Conservation (phyloP, 2,113 vertebrate genomes). For the Clupea harengus region DNA sequence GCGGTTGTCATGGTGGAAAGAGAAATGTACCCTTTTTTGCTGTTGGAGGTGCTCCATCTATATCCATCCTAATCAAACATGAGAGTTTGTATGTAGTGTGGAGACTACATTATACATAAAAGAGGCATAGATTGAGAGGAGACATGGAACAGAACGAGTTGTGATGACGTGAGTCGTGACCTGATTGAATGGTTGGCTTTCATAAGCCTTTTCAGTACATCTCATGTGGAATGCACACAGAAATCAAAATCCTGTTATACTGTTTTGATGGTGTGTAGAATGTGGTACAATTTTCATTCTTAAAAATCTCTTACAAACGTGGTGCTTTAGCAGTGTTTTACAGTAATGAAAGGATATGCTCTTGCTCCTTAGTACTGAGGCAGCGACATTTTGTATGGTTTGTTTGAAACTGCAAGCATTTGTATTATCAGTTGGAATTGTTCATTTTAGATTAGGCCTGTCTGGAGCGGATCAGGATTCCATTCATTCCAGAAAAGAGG, state of each 20-base stretch:
- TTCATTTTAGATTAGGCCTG: neutral
- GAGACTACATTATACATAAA: neutral
- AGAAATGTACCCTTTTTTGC: slow-evolving; percentile 29
- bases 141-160: neutral
- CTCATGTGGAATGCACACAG: neutral
- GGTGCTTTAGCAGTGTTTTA: no score
- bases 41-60: neutral
- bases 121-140: neutral
- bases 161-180: neutral
- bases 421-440: neutral
- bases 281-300: neutral
- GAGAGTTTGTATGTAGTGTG: neutral
- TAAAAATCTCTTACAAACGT: neutral
- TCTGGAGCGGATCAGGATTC: neutral
- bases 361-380: neutral
- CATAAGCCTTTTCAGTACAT: neutral
- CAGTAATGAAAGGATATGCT: neutral
- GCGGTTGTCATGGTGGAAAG: slow-evolving; percentile 44
- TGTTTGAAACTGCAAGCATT: neutral
- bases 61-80: neutral
- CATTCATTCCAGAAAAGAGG: slow-evolving; percentile 6
- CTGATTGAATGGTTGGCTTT: neutral
- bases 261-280: neutral
- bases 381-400: neutral
- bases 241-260: neutral